Conservation (phyloP, 2,797 vertebrate genomes). For the Phrynocephalus guinanensis region DNA sequence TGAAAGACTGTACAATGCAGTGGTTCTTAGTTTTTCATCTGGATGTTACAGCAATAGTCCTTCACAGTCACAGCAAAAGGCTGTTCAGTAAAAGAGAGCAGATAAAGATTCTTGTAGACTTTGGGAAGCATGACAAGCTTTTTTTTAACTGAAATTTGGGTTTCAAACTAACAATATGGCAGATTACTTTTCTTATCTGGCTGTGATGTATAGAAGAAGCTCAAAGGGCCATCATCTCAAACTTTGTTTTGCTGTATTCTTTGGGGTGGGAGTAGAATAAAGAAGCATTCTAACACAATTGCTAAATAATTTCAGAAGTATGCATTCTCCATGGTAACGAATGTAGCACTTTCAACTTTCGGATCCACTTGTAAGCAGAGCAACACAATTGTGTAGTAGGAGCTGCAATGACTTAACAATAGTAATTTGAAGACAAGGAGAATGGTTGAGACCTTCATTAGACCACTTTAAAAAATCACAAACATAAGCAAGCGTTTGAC, state of each 20-base stretch:
- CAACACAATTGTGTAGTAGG: constrained; percentile 2
- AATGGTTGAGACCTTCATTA: too few species aligned
- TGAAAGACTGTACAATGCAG: too few species aligned
- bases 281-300: not conserved
- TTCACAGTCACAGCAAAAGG: not conserved
- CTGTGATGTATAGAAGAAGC: not conserved
- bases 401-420: not conserved
- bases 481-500: too few species aligned
- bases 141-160: not conserved
- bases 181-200: fast-evolving
- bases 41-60: not conserved
- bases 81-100: not conserved
- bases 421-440: too few species aligned
- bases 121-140: not conserved
- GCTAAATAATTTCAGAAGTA: constrained; percentile 22
- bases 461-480: not conserved
- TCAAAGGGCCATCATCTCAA: not conserved
- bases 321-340: constrained; percentile 27
- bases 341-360: not conserved
- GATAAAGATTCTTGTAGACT: not conserved
- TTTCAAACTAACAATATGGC: fast-evolving
- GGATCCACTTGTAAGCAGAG: not conserved
- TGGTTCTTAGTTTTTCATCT: not conserved
- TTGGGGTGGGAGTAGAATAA: not conserved
- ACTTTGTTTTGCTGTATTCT: not conserved